Evolutionary conservation across 92 coral and sea anemone genomes (phyloP).

Genomic region (Heliopora coerulea): DNA sequence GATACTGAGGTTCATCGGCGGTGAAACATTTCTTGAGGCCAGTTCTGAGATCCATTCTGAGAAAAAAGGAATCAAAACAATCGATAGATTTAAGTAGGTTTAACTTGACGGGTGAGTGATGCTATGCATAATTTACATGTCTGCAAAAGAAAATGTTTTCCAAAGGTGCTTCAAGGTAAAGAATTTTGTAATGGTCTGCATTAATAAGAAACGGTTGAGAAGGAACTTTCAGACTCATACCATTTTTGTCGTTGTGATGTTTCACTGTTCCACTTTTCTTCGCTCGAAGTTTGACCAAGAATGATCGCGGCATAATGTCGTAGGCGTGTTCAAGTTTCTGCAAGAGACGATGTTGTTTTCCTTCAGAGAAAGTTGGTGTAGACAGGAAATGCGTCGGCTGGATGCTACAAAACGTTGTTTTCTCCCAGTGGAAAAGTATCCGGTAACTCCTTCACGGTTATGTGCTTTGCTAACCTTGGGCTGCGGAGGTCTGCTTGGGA

Average conservation of each 20-base stretch:
- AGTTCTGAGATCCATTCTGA: neutral
- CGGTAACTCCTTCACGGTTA: neutral
- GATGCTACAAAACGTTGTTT: neutral
- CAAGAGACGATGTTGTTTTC: neutral
- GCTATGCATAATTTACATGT: slow-evolving; percentile 27
- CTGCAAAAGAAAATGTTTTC: neutral
- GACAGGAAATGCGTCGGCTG: neutral
- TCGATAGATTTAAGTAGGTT: neutral
- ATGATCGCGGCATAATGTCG: slow-evolving; percentile 86
- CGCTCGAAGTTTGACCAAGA: slow-evolving; percentile 86
- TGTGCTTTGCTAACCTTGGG: neutral
- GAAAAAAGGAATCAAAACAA: neutral
- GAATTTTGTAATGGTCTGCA: neutral
- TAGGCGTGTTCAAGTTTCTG: neutral
- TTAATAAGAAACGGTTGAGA: neutral
- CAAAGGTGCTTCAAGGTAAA: neutral
- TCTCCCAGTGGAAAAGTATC: neutral
- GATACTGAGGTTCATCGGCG: neutral
- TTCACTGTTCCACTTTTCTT: neutral
- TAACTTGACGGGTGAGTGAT: neutral
- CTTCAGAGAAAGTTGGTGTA: neutral
- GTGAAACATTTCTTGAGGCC: neutral
- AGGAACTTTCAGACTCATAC: neutral
- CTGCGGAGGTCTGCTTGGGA: slow-evolving; percentile 5
- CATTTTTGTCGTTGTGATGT: neutral